Evolutionary conservation across 2,113 vertebrate genomes (phyloP).

Genomic region (Hyperopisus bebe): DNA sequence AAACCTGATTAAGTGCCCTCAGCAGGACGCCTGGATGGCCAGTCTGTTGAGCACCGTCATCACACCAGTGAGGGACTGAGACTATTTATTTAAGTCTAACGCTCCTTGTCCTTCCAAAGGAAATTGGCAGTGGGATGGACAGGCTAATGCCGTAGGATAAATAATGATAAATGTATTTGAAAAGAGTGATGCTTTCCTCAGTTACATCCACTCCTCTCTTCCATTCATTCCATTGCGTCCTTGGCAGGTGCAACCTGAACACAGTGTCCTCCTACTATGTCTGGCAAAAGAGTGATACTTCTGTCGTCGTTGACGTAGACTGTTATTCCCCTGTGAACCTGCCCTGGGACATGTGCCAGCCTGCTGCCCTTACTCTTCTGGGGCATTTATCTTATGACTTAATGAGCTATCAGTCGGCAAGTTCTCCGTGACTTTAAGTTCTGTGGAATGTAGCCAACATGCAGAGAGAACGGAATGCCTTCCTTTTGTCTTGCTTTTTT

Average conservation of each 20-base stretch:
- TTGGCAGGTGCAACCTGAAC: conserved; percentile 7
- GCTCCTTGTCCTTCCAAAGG: not conserved
- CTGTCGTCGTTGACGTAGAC: not conserved
- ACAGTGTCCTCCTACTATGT: not conserved
- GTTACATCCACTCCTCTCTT: not conserved
- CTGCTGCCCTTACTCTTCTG: not conserved
- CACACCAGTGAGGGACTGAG: not conserved
- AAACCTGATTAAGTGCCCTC: not conserved
- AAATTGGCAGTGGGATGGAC: not conserved
- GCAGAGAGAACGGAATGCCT: not conserved
- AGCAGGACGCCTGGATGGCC: not conserved
- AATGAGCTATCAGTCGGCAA: not conserved
- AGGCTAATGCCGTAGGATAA: too few relatives aligned
- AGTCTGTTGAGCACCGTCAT: not conserved
- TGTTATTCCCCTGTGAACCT: not conserved
- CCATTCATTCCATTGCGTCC: not conserved
- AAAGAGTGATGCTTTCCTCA: not conserved
- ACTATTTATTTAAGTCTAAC: not conserved
- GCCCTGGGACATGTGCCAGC: not conserved
- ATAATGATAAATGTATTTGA: not conserved
- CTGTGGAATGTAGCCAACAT: not conserved
- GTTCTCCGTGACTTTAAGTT: not conserved
- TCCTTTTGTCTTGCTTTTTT: not conserved
- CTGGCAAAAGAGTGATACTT: not conserved
- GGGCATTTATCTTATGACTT: not conserved